Evolutionary conservation across 2,888 invertebrate species (phyloP).

Genomic region (Strigamia transsilvanica): DNA sequence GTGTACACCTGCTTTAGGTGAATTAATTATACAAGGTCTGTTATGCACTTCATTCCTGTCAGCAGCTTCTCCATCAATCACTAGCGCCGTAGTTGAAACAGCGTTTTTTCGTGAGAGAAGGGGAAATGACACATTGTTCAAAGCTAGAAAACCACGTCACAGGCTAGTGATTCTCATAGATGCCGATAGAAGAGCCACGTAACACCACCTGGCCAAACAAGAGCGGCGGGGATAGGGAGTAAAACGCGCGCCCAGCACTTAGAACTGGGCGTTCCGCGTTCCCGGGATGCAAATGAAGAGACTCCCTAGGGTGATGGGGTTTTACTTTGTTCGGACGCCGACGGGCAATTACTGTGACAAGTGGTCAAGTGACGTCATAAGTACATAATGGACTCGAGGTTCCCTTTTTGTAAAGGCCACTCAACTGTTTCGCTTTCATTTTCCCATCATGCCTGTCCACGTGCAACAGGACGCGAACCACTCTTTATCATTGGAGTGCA

Average conservation of each 20-base stretch:
- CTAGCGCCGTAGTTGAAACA: background rate
- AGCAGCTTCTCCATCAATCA: conserved; percentile 33
- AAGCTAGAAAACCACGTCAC: conserved; percentile 41
- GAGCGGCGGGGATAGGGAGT: conserved; percentile 37
- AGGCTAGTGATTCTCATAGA: conserved; percentile 36
- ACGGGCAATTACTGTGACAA: conserved; percentile 49
- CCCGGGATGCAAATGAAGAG: conserved; percentile 43
- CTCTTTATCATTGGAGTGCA: conserved; percentile 22
- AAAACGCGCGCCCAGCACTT: conserved; percentile 48
- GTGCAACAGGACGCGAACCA: background rate
- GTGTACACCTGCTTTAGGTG: conserved; percentile 1
- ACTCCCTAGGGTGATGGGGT: conserved; percentile 38
- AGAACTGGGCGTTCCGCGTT: conserved; percentile 43
- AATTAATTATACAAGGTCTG: conserved; percentile 45
- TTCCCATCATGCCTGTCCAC: conserved; percentile 32
- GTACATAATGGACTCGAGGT: conserved; percentile 40
- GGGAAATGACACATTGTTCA: conserved; percentile 28
- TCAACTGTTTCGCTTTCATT: conserved; percentile 40
- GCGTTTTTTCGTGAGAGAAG: conserved; percentile 28
- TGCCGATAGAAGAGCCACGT: conserved; percentile 45
- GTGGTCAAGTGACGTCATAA: conserved; percentile 47
- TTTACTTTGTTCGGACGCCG: conserved; percentile 45
- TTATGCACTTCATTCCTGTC: conserved; percentile 40
- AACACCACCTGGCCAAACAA: conserved; percentile 49
- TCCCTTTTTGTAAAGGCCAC: conserved; percentile 6